Evolutionary conservation across 2,797 vertebrate species (phyloP).

Genomic region (Artibeus lituratus): DNA sequence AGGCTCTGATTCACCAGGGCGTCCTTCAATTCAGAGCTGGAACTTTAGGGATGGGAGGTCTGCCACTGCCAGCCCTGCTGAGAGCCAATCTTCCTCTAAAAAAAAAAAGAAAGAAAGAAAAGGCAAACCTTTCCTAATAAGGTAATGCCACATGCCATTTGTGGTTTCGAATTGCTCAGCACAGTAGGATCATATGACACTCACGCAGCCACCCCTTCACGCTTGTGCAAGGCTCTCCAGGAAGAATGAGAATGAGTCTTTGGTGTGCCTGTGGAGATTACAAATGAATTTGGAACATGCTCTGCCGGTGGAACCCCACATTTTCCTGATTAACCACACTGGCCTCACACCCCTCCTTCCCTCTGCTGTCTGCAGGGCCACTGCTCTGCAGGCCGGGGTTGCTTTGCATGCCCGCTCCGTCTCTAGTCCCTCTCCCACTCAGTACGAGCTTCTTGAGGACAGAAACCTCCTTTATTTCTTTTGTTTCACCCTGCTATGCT

Average conservation of each 20-base stretch:
- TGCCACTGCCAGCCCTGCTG: not conserved
- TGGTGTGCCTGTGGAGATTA: not conserved
- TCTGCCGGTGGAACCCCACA: not conserved
- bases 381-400: not conserved
- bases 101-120: not conserved
- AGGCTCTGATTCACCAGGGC: conserved; percentile 22
- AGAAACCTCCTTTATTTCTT: conserved; percentile 21
- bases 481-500: conserved; percentile 47
- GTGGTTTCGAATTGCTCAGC: conserved; percentile 54
- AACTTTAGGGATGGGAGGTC: not conserved
- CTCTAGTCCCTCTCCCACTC: not conserved
- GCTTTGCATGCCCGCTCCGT: not conserved
- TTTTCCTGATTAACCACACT: conserved; percentile 34
- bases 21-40: not conserved
- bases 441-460: conserved; percentile 13
- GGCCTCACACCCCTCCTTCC: not conserved
- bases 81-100: not conserved
- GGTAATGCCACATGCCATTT: conserved; percentile 45
- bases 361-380: not conserved
- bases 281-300: not conserved
- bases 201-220: not conserved
- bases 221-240: conserved; percentile 27
- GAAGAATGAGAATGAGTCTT: conserved; percentile 25
- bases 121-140: conserved; percentile 62
- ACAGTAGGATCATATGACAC: conserved; percentile 6